Base-by-base conservation (phyloP, 2,797 vertebrate species). In the Sandelia bainsii region DNA sequence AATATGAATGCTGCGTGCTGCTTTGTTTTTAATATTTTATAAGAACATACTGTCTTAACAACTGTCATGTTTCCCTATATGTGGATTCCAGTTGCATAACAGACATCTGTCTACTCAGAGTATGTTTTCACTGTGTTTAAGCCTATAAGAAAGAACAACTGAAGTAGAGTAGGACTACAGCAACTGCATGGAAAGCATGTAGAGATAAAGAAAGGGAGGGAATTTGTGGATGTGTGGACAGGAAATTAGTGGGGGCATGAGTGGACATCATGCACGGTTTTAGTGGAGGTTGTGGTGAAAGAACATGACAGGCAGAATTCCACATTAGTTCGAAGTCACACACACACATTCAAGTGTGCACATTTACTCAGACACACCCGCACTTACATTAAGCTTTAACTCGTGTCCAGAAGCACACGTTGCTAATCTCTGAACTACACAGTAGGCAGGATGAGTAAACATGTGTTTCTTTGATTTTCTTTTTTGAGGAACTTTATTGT, bases 241-340 rank as follows among this genome's bases (percentile, higher is more conserved):
- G 74, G 78, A 87, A 79, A 29, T 69, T 64, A 71, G 71, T 75
- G 69, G 68, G 62, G 42, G 58, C 78, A 32, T 63, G 69, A 75
- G 69, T 54, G 64, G 53, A 66, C 60, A 48, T 61, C n/a, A 13
- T 60, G 42, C 27, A 48, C 17, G 3, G 12, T 58, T 64, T 79
- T 17, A 75, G 56, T 39, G 25, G 54, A 74, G 42, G 66, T 42
- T 68, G 46, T 37, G 58, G 59, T 68, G 46, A 72, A 9, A 22
- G 23, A 34, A 65, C 34, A 57, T 65, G 56, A 51, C 60, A 66
- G 56, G 50, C 44, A 72, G 70, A 52, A 61, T 69, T 75, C 40
- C 57, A 69, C 59, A 64, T n/a, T 12, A 8, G 40, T 61, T 12
- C 50, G 34, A 50, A 25, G 3, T 67, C 49, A 76, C 17, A 37